These are phyloP conservation scores for Anagrus nilaparvatae DNA, from an alignment of 1,140 invertebrate genomes.

Conservation along the genomic window DNA sequence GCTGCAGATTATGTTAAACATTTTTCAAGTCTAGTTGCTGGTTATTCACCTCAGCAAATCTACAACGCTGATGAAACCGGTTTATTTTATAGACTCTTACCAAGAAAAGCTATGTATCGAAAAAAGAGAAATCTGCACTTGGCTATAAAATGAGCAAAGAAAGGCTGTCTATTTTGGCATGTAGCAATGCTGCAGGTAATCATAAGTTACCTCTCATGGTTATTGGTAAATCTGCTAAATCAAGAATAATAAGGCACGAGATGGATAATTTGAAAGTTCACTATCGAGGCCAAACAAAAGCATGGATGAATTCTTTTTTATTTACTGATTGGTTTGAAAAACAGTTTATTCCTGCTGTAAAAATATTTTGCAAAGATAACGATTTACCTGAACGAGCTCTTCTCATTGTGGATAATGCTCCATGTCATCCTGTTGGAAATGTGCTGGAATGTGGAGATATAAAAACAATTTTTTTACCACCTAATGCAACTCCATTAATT, in stretches of 20 bases:
- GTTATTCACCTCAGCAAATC: too few species aligned
- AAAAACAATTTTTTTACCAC: conserved; percentile 28
- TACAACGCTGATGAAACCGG: too few species aligned
- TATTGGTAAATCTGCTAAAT: conserved; percentile 14
- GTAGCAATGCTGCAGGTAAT: conserved; percentile 29
- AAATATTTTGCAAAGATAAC: conserved; percentile 13
- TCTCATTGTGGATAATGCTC: conserved; percentile 20
- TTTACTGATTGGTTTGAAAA: conserved; percentile 15
- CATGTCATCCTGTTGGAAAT: conserved; percentile 6
- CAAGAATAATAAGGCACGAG: conserved; percentile 11
- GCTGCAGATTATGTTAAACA: background rate
- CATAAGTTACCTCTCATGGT: conserved; percentile 23
- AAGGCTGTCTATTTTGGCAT: too few species aligned
- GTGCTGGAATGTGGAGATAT: conserved; percentile 21
- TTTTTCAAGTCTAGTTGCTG: too few species aligned
- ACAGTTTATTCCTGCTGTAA: conserved; percentile 15
- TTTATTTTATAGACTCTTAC: conserved; percentile 4
- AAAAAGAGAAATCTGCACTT: background rate
- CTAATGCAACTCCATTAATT: conserved; percentile 39
- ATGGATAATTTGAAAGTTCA: conserved; percentile 8
- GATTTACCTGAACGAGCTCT: conserved; percentile 14
- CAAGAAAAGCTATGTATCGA: conserved; percentile 3
- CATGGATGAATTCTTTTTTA: conserved; percentile 11
- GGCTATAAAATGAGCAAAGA: conserved; percentile 12
- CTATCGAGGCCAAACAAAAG: conserved; percentile 12